phyloP scores from a whole-genome alignment of 2,888 invertebrate species.

The Pandemis heparana region DNA sequence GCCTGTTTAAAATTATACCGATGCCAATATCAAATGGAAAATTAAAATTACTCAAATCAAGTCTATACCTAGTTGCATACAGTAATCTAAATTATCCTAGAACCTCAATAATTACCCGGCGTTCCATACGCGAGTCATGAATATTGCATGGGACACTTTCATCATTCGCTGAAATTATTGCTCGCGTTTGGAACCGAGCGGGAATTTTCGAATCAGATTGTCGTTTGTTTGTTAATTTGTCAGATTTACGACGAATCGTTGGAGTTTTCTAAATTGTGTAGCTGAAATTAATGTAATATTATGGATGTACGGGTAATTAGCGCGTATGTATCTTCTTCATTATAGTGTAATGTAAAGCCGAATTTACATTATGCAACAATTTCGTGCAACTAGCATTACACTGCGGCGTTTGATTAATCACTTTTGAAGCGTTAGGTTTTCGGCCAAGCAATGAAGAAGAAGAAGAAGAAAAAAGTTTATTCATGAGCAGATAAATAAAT shows the following conservation, averaged over 20 bases:
- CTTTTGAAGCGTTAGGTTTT: too few relatives aligned
- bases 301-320: not conserved
- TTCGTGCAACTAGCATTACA: too few relatives aligned
- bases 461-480: too few relatives aligned
- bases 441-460: too few relatives aligned
- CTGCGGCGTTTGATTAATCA: too few relatives aligned
- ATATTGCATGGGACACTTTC: constrained; percentile 28
- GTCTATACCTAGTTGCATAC: not conserved
- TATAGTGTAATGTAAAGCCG: too few relatives aligned
- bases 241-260: constrained; percentile 25
- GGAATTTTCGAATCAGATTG: constrained; percentile 23
- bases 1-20: too few relatives aligned
- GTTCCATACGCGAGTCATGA: constrained; percentile 21
- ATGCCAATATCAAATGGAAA: not conserved
- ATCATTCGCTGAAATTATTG: constrained; percentile 29
- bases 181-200: constrained; percentile 21
- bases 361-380: too few relatives aligned
- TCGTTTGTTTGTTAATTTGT: constrained; percentile 36
- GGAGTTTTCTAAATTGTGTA: constrained; percentile 18
- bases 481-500: too few relatives aligned
- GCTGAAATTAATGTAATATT: not conserved
- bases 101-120: constrained; percentile 16
- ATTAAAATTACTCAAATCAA: not conserved
- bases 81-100: constrained; percentile 10
- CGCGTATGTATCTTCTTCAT: too few relatives aligned